Base-by-base conservation (phyloP, 2,888 invertebrate genomes). In the Strigamia transsilvanica region DNA sequence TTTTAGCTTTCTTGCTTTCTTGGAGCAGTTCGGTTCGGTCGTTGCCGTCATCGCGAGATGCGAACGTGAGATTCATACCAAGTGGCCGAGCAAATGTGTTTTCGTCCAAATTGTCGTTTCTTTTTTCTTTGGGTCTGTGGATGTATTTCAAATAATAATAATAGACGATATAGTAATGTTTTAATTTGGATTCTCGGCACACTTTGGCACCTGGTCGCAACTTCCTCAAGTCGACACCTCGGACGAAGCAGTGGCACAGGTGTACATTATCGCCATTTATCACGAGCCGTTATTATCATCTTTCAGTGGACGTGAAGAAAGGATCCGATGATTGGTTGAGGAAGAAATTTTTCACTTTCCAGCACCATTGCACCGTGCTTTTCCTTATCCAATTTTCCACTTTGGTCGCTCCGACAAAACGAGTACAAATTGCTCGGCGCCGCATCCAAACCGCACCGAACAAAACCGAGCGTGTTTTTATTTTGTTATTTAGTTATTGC, bases 401-500 rank as follows among this genome's bases (percentile, higher is more conserved):
- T 66, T 66, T 66, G 23, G 61, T n/a, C 61, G 61, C n/a, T 66
- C 61, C 61, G 61, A 66, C 61, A 66, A 66, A 66, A 66, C 61
- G 61, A 51, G 21, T 23, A 66, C 61, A 66, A 66, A 66, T 66
- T 66, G 61, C 23, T 46, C 46, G 46, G n/a, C 46, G 12, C 46
- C 46, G 12, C 12, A 46, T n/a, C 5, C 46, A n/a, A 46, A n/a
- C n/a, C 15, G 46, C 46, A 38, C 0, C 38, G 10, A n/a, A n/a
- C n/a, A n/a, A n/a, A n/a, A n/a, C n/a, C n/a, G n/a, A n/a, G n/a
- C n/a, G n/a, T n/a, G n/a, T n/a, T 38, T 38, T 27, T 27, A 27
- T 27, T 27, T 27, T n/a, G 2, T 1, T 38, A 38, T 2, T 38
- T 7, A 6, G 38, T 38, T 38, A 2, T 27, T 3, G 27, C 2